Conservation (phyloP, 2,888 invertebrate species). For the Rotaria magnacalcarata region DNA sequence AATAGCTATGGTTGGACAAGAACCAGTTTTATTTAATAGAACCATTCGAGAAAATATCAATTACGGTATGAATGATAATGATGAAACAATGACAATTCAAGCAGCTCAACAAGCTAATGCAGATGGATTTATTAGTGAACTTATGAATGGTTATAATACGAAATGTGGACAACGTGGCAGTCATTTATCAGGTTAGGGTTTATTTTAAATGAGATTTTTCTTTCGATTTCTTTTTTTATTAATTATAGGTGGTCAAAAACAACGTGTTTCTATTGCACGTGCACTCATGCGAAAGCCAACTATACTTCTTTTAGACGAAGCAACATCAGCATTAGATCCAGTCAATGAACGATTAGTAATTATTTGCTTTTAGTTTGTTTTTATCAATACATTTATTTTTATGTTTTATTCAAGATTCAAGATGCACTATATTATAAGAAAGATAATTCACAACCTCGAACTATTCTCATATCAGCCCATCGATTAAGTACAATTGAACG, state of each 20-base stretch:
- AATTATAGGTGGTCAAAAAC: not conserved
- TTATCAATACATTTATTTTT: not conserved
- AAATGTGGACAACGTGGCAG: constrained; percentile 60
- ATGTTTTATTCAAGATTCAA: not conserved
- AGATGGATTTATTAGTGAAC: constrained; percentile 57
- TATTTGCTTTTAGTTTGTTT: not conserved
- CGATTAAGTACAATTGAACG: constrained; percentile 14
- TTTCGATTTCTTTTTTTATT: not conserved
- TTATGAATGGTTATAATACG: constrained; percentile 60
- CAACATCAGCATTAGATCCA: constrained; percentile 17
- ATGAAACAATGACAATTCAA: constrained; percentile 47
- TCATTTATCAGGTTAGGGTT: constrained; percentile 53
- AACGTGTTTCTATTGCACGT: not conserved
- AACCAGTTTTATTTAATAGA: constrained; percentile 60
- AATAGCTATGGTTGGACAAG: constrained; percentile 60
- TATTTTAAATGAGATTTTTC: not conserved
- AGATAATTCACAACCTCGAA: not conserved
- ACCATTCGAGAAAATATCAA: constrained; percentile 58
- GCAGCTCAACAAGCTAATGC: constrained; percentile 60
- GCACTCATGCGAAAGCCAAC: not conserved
- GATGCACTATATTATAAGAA: not conserved
- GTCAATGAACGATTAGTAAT: constrained; percentile 16
- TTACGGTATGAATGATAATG: constrained; percentile 55
- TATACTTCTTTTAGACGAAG: constrained; percentile 6
- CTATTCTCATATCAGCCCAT: constrained; percentile 3